These are phyloP conservation scores for Papilio polyxenes DNA, from an alignment of 1,140 invertebrate species.

Conservation along the genomic window DNA sequence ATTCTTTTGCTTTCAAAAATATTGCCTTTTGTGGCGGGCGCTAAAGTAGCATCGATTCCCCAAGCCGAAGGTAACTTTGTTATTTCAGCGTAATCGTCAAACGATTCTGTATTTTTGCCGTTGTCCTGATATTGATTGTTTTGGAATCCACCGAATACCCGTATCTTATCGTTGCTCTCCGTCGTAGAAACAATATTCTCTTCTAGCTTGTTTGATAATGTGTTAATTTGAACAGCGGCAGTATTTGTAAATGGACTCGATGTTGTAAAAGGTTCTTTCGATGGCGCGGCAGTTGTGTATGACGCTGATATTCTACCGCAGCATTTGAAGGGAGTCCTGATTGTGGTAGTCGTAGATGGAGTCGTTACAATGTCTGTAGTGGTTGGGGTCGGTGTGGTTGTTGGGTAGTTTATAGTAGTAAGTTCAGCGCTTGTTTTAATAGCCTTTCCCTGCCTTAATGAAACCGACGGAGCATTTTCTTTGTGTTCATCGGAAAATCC, in stretches of 20 bases:
- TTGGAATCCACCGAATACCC: constrained; percentile 79
- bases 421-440: constrained; percentile 75
- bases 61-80: constrained; percentile 72
- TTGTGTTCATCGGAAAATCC: constrained; percentile 86
- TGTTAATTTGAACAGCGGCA: constrained; percentile 52
- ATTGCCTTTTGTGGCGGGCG: constrained; percentile 56
- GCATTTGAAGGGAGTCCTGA: constrained; percentile 69
- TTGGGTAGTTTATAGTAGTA: constrained; percentile 51
- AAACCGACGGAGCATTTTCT: constrained; percentile 52
- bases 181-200: constrained; percentile 51
- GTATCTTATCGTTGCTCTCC: constrained; percentile 64
- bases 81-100: constrained; percentile 67
- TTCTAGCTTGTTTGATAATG: constrained; percentile 47
- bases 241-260: constrained; percentile 60
- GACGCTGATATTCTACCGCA: constrained; percentile 76
- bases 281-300: constrained; percentile 66
- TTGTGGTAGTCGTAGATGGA: constrained; percentile 52
- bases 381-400: constrained; percentile 58
- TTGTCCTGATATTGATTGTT: constrained; percentile 77
- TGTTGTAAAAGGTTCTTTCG: constrained; percentile 54
- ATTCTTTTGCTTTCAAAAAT: constrained; percentile 74
- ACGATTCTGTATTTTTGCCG: constrained; percentile 58
- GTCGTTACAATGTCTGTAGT: constrained; percentile 52
- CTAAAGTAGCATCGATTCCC: constrained; percentile 62
- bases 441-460: constrained; percentile 67